phyloP scores from a whole-genome alignment of 2,113 vertebrate genomes.

The Esox niger region DNA sequence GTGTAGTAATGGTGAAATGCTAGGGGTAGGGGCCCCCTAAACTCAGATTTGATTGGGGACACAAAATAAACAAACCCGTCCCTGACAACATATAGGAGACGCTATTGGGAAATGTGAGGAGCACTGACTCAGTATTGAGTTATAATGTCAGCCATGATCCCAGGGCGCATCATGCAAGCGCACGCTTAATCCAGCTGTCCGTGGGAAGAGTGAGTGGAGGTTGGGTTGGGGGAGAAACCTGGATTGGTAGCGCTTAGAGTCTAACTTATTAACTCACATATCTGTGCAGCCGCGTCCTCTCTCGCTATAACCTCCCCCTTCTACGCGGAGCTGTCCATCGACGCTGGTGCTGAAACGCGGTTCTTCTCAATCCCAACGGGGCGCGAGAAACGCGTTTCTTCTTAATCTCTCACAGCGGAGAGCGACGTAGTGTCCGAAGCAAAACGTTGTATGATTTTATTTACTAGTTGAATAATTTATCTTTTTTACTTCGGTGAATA shows the following conservation, averaged over 20 bases:
- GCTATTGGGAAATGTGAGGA: slow-evolving; percentile 5
- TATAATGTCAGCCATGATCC: slow-evolving; percentile 51
- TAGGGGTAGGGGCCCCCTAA: no score
- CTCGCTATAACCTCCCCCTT: slow-evolving; percentile 28
- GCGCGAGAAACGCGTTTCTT: slow-evolving; percentile 52
- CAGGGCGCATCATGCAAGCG: slow-evolving; percentile 42
- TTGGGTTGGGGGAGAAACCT: slow-evolving; percentile 47
- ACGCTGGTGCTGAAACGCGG: slow-evolving; percentile 64
- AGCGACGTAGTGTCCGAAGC: slow-evolving; percentile 21
- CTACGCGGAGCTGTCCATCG: slow-evolving; percentile 58
- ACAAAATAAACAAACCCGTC: no score
- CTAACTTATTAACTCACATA: slow-evolving; percentile 71
- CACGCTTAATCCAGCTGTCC: slow-evolving; percentile 52
- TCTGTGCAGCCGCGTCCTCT: slow-evolving; percentile 43
- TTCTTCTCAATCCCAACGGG: neutral
- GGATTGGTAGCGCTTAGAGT: slow-evolving; percentile 67
- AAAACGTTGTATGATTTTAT: neutral
- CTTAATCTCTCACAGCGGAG: neutral
- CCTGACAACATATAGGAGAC: neutral
- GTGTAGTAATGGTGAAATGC: no score
- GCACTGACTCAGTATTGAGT: slow-evolving; percentile 35
- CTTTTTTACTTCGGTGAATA: slow-evolving; percentile 27
- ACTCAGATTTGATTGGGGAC: no score
- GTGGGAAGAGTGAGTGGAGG: slow-evolving; percentile 55
- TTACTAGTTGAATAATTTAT: neutral